Evolutionary conservation across 2,113 vertebrate genomes (phyloP).

Genomic region (Catharus minimus): DNA sequence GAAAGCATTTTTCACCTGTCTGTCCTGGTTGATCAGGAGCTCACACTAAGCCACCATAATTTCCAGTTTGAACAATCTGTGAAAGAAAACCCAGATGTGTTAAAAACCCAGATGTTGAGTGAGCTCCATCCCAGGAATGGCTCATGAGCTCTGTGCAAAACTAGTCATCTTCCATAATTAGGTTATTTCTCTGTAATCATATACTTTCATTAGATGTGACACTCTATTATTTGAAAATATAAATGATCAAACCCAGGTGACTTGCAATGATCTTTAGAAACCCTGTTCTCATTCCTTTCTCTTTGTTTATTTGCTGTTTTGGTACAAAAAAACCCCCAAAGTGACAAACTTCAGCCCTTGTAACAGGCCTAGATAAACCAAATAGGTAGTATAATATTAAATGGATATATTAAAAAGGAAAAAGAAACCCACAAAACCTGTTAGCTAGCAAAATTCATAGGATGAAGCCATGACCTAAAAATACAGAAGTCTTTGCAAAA

Average conservation of each 20-base stretch:
- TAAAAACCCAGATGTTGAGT: background rate
- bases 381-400: background rate
- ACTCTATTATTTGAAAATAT: background rate
- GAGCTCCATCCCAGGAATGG: background rate
- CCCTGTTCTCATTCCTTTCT: background rate
- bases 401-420: background rate
- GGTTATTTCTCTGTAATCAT: background rate
- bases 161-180: background rate
- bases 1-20: background rate
- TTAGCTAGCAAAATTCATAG: background rate
- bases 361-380: background rate
- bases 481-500: background rate
- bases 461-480: slow-evolving; percentile 10
- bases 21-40: background rate
- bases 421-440: background rate
- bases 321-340: background rate
- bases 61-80: background rate
- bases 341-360: background rate
- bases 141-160: background rate
- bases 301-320: background rate
- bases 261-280: background rate
- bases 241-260: background rate
- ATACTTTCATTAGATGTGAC: background rate
- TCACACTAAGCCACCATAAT: background rate
- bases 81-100: background rate